phyloP scores from a whole-genome alignment of 2,888 invertebrate genomes.

The Folsomia candida region DNA sequence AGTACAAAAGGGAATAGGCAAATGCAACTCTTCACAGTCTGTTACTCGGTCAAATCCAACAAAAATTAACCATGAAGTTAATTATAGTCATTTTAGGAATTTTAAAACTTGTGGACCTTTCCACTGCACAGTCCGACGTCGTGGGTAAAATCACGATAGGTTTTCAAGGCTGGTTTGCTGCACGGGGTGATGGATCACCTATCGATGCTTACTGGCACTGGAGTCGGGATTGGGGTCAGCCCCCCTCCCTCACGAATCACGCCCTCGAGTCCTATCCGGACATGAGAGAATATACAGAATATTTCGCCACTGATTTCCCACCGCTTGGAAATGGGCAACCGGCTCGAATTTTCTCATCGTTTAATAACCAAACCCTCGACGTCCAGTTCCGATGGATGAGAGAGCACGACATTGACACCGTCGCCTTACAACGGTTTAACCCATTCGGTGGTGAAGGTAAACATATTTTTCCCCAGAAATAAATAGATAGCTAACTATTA shows the following conservation, averaged over 20 bases:
- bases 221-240: neutral
- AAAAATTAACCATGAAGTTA: too few relatives aligned
- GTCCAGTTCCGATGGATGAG: slow-evolving; percentile 12
- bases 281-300: neutral
- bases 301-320: neutral
- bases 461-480: too few relatives aligned
- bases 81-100: too few relatives aligned
- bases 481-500: too few relatives aligned
- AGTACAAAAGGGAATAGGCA: too few relatives aligned
- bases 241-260: neutral
- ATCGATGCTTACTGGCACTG: slow-evolving; percentile 9
- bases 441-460: slow-evolving; percentile 7
- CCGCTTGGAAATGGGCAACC: neutral
- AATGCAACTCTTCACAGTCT: too few relatives aligned
- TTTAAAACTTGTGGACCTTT: too few relatives aligned
- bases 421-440: slow-evolving; percentile 13
- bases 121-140: too few relatives aligned
- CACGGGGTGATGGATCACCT: slow-evolving; percentile 6
- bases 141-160: slow-evolving; percentile 15
- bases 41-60: too few relatives aligned
- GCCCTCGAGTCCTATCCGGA: slow-evolving; percentile 3
- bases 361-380: slow-evolving; percentile 6
- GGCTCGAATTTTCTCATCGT: slow-evolving; percentile 1
- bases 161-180: slow-evolving; percentile 14
- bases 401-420: slow-evolving; percentile 11